These are phyloP conservation scores for Crypturellus undulatus DNA, from an alignment of 2,113 vertebrate genomes.

Conservation along the genomic window DNA sequence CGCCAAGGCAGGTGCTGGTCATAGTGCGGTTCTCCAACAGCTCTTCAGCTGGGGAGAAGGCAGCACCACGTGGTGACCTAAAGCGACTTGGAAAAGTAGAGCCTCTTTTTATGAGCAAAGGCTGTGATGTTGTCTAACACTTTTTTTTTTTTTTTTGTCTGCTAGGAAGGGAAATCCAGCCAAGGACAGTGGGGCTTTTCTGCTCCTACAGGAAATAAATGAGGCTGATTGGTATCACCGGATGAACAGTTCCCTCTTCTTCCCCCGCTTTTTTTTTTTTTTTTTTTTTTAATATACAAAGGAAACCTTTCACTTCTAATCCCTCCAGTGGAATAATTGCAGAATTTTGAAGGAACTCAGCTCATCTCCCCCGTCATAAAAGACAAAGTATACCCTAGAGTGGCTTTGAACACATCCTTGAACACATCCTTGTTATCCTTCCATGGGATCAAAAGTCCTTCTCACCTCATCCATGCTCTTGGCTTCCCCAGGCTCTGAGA, in stretches of 20 bases:
- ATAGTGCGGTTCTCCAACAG: rapidly evolving
- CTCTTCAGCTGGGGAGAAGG: background rate
- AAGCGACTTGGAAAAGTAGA: rapidly evolving
- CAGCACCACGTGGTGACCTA: rapidly evolving
- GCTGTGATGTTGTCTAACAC: background rate
- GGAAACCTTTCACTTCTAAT: background rate
- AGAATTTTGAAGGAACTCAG: background rate
- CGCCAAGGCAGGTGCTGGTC: background rate
- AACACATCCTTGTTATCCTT: background rate
- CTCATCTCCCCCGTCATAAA: background rate
- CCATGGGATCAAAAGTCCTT: background rate
- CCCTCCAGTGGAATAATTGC: background rate
- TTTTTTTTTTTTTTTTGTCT: background rate
- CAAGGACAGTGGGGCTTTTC: background rate
- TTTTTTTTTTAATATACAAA: background rate
- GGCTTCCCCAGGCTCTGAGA: background rate
- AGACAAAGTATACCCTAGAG: background rate
- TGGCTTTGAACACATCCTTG: too few relatives aligned
- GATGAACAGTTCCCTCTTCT: background rate
- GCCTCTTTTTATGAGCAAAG: background rate
- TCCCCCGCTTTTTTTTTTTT: too few relatives aligned
- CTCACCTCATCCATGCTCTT: background rate
- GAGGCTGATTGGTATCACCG: background rate
- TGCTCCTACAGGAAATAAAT: background rate
- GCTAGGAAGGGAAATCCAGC: background rate